Evolutionary conservation across 2,113 vertebrate species (phyloP).

Genomic region (Nothobranchius furzeri): DNA sequence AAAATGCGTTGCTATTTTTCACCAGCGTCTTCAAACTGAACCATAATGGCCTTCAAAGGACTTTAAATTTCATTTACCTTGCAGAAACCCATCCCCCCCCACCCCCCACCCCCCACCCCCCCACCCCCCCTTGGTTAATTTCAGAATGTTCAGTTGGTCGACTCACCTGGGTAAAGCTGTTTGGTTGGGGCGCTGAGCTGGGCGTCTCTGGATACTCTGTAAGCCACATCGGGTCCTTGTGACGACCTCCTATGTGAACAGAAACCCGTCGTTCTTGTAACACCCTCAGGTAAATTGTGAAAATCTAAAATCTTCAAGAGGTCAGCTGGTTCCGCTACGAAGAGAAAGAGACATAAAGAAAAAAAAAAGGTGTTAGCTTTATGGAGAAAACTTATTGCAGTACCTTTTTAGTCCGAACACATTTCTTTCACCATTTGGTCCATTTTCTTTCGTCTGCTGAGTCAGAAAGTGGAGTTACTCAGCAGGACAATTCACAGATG

Average conservation of each 20-base stretch:
- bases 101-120: too few relatives aligned
- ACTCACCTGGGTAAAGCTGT: conserved; percentile 90
- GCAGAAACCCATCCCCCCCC: too few relatives aligned
- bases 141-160: too few relatives aligned
- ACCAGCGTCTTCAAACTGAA: too few relatives aligned
- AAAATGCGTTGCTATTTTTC: too few relatives aligned
- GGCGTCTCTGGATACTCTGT: conserved; percentile 91
- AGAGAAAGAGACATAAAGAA: conserved; percentile 20
- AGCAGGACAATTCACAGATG: conserved; percentile 32
- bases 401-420: too few relatives aligned
- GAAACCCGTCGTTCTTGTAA: conserved; percentile 91
- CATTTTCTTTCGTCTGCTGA: conserved; percentile 37
- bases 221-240: conserved; percentile 91
- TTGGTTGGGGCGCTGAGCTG: conserved; percentile 95
- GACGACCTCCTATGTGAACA: conserved; percentile 88
- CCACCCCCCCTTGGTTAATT: too few relatives aligned
- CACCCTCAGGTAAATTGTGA: conserved; percentile 92
- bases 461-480: conserved; percentile 35
- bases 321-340: conserved; percentile 88
- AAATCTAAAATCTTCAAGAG: conserved; percentile 98
- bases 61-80: too few relatives aligned
- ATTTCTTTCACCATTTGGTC: too few relatives aligned
- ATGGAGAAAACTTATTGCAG: background rate
- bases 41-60: too few relatives aligned
- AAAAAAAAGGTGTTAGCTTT: conserved; percentile 32